Conservation (phyloP, 2,113 vertebrate genomes). For the Pycnonotus jocosus region DNA sequence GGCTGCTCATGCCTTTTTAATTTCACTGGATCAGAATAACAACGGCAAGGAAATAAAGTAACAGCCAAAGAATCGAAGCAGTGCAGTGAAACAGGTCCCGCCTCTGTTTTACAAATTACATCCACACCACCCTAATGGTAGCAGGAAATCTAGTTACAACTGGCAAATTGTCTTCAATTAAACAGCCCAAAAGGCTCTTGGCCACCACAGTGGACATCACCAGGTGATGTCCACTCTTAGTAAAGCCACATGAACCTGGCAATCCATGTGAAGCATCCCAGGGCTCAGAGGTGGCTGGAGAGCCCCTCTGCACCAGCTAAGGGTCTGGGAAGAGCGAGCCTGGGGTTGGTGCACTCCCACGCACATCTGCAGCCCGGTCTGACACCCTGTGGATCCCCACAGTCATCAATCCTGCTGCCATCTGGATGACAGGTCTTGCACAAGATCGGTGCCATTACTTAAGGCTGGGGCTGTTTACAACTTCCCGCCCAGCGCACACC, state of each 20-base stretch:
- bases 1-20: conserved; percentile 61
- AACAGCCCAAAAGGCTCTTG: not conserved
- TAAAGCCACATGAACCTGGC: accelerated
- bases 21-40: conserved; percentile 40
- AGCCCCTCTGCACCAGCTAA: not conserved
- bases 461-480: conserved; percentile 50
- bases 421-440: conserved; percentile 40
- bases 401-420: conserved; percentile 35
- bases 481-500: conserved; percentile 39
- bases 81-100: not conserved
- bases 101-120: not conserved
- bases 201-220: not conserved
- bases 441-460: conserved; percentile 36
- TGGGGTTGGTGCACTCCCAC: not conserved
- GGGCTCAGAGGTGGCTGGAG: not conserved
- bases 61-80: conserved; percentile 17
- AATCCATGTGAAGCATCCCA: not conserved
- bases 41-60: conserved; percentile 37
- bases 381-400: not conserved
- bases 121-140: not conserved
- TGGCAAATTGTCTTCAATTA: not conserved
- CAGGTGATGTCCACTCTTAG: not conserved
- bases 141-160: not conserved
- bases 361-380: not conserved
- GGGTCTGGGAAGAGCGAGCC: not conserved